Conservation (phyloP, 2,888 invertebrate species). For the Cerastis leucographa region DNA sequence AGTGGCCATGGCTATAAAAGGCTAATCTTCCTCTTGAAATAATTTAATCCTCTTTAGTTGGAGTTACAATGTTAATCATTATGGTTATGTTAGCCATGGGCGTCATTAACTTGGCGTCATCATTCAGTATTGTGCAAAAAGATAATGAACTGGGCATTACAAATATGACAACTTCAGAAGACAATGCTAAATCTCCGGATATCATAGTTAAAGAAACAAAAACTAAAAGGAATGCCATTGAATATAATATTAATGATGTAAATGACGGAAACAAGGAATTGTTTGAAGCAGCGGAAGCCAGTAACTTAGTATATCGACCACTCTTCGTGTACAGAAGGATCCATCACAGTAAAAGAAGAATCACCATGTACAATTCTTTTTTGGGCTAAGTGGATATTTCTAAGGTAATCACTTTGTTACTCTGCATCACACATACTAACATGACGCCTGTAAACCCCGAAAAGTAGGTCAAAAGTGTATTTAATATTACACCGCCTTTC, state of each 20-base stretch:
- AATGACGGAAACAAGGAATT: slow-evolving; percentile 61
- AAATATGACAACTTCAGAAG: slow-evolving; percentile 25
- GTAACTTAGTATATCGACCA: slow-evolving; percentile 82
- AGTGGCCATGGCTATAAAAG: slow-evolving; percentile 47
- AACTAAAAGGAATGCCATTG: slow-evolving; percentile 23
- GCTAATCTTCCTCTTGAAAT: neutral
- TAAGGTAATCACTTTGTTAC: slow-evolving; percentile 7
- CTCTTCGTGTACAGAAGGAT: slow-evolving; percentile 84
- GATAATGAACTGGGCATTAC: slow-evolving; percentile 3
- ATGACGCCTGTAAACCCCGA: neutral
- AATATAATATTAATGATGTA: slow-evolving; percentile 3
- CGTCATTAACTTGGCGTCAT: slow-evolving; percentile 23
- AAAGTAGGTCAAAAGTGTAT: neutral
- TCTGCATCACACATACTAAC: neutral
- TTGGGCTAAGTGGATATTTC: slow-evolving; percentile 76
- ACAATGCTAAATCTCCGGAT: slow-evolving; percentile 27
- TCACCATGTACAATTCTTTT: slow-evolving; percentile 86
- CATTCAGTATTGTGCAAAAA: slow-evolving; percentile 27
- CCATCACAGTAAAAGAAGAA: slow-evolving; percentile 84
- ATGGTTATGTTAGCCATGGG: slow-evolving; percentile 25
- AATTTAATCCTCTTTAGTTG: slow-evolving; percentile 15
- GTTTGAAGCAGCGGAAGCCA: slow-evolving; percentile 78
- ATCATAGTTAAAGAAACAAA: slow-evolving; percentile 20
- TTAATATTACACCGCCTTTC: neutral
- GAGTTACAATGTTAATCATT: slow-evolving; percentile 48